These are phyloP conservation scores for Callyntrura guangdongensis DNA, from an alignment of 2,888 invertebrate genomes.

Conservation along the genomic window DNA sequence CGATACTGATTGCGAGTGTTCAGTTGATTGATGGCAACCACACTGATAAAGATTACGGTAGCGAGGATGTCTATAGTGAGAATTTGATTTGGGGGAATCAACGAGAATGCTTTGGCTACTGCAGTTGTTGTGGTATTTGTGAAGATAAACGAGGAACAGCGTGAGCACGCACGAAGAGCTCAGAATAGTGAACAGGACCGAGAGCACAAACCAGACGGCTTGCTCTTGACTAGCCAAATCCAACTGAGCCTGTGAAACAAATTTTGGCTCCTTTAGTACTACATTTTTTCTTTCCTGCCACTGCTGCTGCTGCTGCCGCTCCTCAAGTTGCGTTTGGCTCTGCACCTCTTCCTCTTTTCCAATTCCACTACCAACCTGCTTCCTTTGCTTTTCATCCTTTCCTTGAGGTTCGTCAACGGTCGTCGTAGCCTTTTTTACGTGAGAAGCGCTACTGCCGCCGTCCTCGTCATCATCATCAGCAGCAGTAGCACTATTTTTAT, in stretches of 20 bases:
- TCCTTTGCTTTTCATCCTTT: constrained; percentile 25
- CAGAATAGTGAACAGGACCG: constrained; percentile 78
- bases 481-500: constrained; percentile 42
- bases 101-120: neutral
- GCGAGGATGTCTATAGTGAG: neutral
- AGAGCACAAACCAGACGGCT: constrained; percentile 81
- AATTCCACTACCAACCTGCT: constrained; percentile 34
- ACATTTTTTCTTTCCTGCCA: constrained; percentile 38
- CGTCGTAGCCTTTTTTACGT: constrained; percentile 31
- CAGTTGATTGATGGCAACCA: neutral
- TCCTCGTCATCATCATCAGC: neutral
- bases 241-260: constrained; percentile 74
- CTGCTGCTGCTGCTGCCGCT: constrained; percentile 30
- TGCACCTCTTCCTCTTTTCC: constrained; percentile 6
- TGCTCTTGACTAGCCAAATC: constrained; percentile 71
- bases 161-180: constrained; percentile 78
- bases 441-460: no score
- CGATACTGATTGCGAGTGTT: neutral
- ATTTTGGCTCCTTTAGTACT: constrained; percentile 63
- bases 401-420: constrained; percentile 59
- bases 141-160: constrained; percentile 75
- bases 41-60: constrained; percentile 8
- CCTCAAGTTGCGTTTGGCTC: neutral
- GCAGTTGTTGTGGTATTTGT: constrained; percentile 25
- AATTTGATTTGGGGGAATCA: constrained; percentile 29